Conservation (phyloP, 2,888 invertebrate species). For the Torymus texanus region DNA sequence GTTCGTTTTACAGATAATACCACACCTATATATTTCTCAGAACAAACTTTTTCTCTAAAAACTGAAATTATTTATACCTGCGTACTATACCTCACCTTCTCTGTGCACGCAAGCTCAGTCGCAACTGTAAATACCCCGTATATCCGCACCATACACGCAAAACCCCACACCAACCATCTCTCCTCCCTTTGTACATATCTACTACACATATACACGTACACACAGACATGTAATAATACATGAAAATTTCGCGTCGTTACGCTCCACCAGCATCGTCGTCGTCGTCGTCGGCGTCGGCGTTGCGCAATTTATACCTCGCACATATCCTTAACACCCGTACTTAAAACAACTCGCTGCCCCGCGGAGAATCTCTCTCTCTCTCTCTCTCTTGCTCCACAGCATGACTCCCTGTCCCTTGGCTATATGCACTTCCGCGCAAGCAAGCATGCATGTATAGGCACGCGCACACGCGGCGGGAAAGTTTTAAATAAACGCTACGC, state of each 20-base stretch:
- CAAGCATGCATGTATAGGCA: background rate
- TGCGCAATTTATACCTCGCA: constrained; percentile 45
- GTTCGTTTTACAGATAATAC: too few relatives aligned
- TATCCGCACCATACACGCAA: too few relatives aligned
- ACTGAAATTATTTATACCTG: too few relatives aligned
- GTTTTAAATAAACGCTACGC: constrained; percentile 2
- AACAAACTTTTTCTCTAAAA: too few relatives aligned
- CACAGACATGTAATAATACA: background rate
- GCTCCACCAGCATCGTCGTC: background rate
- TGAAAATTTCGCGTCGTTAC: constrained; percentile 32
- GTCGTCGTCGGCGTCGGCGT: background rate
- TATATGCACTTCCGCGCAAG: constrained; percentile 16
- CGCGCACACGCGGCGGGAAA: background rate
- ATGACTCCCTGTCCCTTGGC: constrained; percentile 18
- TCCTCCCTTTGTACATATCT: background rate
- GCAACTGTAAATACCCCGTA: too few relatives aligned
- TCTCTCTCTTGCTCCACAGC: constrained; percentile 3
- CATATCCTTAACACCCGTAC: constrained; percentile 42
- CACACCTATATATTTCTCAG: too few relatives aligned
- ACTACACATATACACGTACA: too few relatives aligned
- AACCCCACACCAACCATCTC: too few relatives aligned
- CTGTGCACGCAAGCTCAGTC: too few relatives aligned
- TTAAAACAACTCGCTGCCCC: constrained; percentile 3
- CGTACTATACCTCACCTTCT: too few relatives aligned
- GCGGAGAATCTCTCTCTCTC: too few relatives aligned